Evolutionary conservation across 1,140 invertebrate genomes (phyloP).

Genomic region (Rhagoletis zephyria): DNA sequence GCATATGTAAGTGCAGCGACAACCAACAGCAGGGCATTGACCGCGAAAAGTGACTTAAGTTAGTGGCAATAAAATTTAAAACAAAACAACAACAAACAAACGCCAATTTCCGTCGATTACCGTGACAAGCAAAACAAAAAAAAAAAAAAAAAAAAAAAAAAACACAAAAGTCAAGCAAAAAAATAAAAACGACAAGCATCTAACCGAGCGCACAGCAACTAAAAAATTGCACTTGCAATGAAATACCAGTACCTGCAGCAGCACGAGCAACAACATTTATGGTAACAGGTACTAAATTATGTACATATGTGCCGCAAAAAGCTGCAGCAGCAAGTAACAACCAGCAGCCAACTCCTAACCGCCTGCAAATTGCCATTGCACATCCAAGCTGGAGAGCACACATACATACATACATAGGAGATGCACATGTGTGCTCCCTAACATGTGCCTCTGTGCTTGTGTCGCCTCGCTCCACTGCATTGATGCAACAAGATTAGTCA

Average conservation of each 20-base stretch:
- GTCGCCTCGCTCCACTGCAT: conserved; percentile 1
- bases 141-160: neutral
- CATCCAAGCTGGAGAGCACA: neutral
- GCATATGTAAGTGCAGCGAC: neutral
- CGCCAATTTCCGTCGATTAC: conserved; percentile 25
- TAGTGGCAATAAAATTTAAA: conserved; percentile 29
- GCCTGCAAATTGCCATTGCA: neutral
- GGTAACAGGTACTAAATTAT: conserved; percentile 49
- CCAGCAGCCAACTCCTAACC: neutral
- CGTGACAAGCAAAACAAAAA: conserved; percentile 23
- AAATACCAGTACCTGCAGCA: conserved; percentile 15
- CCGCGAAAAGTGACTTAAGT: conserved; percentile 40
- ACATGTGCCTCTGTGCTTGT: neutral
- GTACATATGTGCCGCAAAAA: neutral
- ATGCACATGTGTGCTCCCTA: neutral
- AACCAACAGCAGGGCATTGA: conserved; percentile 40
- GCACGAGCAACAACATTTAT: conserved; percentile 11
- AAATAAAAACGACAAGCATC: neutral
- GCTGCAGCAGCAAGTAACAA: neutral
- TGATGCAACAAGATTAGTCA: conserved; percentile 41
- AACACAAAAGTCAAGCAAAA: neutral
- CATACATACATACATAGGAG: neutral
- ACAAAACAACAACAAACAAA: neutral
- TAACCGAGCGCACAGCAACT: neutral
- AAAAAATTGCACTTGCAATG: neutral